Conservation (phyloP, 2,797 vertebrate species). For the Pempheris klunzingeri region DNA sequence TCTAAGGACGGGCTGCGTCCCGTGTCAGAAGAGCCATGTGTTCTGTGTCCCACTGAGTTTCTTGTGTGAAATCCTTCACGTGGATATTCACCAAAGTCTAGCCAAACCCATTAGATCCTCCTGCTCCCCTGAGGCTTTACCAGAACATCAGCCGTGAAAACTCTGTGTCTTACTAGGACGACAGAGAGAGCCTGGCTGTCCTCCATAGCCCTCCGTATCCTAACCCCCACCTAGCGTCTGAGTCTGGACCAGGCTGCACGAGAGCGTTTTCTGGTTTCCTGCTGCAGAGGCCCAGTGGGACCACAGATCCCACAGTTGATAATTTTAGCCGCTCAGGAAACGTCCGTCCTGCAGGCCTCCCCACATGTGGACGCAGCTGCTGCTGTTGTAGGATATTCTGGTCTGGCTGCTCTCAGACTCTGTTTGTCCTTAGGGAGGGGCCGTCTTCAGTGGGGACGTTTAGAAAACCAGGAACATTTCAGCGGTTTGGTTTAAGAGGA, state of each 20-base stretch:
- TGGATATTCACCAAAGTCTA: neutral
- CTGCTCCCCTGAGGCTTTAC: neutral
- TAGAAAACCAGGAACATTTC: slow-evolving; percentile 55
- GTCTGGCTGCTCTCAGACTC: slow-evolving; percentile 56
- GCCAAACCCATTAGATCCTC: neutral
- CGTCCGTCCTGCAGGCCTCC: slow-evolving; percentile 62
- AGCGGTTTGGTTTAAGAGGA: slow-evolving; percentile 61
- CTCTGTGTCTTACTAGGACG: too few relatives aligned
- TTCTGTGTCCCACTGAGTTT: too few relatives aligned
- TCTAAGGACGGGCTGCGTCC: too few relatives aligned
- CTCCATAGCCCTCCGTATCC: too few relatives aligned
- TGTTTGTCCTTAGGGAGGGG: slow-evolving; percentile 63
- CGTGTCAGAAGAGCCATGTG: neutral
- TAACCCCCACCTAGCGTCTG: too few relatives aligned
- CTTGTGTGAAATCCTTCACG: neutral
- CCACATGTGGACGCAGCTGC: slow-evolving; percentile 78
- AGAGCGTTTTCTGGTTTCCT: slow-evolving; percentile 69
- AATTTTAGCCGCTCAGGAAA: slow-evolving; percentile 76
- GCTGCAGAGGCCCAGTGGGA: slow-evolving; percentile 70
- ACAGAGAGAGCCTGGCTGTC: too few relatives aligned
- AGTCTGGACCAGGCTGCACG: too few relatives aligned
- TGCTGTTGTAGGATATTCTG: slow-evolving; percentile 69
- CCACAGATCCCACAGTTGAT: slow-evolving; percentile 77
- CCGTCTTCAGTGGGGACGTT: slow-evolving; percentile 54
- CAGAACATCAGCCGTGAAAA: too few relatives aligned